These are phyloP conservation scores for Melanaphis sacchari DNA, from an alignment of 1,140 invertebrate genomes.

Conservation along the genomic window DNA sequence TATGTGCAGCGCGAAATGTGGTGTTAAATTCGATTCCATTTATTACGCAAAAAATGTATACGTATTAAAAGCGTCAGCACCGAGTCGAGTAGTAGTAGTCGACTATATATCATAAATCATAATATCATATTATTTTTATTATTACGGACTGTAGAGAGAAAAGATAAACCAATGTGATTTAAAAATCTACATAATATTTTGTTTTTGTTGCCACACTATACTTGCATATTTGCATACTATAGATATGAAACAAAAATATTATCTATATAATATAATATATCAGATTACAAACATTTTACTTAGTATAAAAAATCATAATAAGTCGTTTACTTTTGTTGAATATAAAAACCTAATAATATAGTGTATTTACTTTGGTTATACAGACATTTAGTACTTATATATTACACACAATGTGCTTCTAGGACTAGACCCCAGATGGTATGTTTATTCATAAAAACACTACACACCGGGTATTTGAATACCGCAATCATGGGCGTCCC, in stretches of 20 bases:
- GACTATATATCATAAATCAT: background rate
- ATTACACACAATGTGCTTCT: no score
- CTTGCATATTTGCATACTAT: background rate
- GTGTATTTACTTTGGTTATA: background rate
- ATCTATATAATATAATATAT: background rate
- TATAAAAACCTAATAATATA: background rate
- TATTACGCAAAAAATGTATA: background rate
- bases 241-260: background rate
- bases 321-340: background rate
- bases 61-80: no score
- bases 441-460: no score
- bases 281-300: background rate
- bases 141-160: background rate
- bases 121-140: background rate
- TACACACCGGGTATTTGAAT: no score
- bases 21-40: background rate
- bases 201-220: background rate
- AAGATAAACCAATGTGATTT: background rate
- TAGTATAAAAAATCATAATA: background rate
- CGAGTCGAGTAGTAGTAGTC: background rate
- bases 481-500: no score
- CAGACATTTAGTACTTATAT: no score
- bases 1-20: background rate
- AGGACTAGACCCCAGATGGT: no score
- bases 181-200: slow-evolving; percentile 7